Evolutionary conservation across 2,113 vertebrate genomes (phyloP).

Genomic region (Hydrochoerus hydrochaeris): DNA sequence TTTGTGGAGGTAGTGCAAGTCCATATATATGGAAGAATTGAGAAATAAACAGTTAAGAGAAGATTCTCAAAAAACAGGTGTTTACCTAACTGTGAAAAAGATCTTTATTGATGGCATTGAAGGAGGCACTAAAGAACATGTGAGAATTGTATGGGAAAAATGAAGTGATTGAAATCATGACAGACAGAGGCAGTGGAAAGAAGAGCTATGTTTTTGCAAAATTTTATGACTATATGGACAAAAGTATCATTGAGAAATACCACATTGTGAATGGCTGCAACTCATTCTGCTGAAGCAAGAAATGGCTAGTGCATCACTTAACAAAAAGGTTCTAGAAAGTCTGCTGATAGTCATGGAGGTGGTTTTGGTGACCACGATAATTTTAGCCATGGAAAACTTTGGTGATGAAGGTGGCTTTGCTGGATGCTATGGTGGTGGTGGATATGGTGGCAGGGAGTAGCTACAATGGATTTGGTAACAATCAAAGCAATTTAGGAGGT

Average conservation of each 20-base stretch:
- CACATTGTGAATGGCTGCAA: constrained; percentile 96
- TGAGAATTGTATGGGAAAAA: constrained; percentile 92
- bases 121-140: constrained; percentile 95
- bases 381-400: constrained; percentile 71
- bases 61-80: constrained; percentile 95
- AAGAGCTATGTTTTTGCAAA: constrained; percentile 97
- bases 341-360: constrained; percentile 85
- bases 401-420: constrained; percentile 89
- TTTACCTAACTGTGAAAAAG: constrained; percentile 96
- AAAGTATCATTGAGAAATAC: constrained; percentile 98
- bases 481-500: constrained; percentile 85
- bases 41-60: constrained; percentile 96
- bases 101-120: constrained; percentile 99
- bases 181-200: constrained; percentile 90
- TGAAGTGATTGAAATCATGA: no score
- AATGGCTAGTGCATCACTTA: constrained; percentile 93
- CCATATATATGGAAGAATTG: constrained; percentile 95
- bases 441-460: constrained; percentile 87
- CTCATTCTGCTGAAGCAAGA: constrained; percentile 92
- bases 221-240: constrained; percentile 96
- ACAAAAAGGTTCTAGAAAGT: constrained; percentile 87
- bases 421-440: constrained; percentile 88
- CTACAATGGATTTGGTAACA: constrained; percentile 88
- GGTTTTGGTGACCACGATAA: constrained; percentile 90
- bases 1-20: constrained; percentile 92